These are phyloP conservation scores for Leistus spinibarbis DNA, from an alignment of 2,888 invertebrate species.

Conservation along the genomic window DNA sequence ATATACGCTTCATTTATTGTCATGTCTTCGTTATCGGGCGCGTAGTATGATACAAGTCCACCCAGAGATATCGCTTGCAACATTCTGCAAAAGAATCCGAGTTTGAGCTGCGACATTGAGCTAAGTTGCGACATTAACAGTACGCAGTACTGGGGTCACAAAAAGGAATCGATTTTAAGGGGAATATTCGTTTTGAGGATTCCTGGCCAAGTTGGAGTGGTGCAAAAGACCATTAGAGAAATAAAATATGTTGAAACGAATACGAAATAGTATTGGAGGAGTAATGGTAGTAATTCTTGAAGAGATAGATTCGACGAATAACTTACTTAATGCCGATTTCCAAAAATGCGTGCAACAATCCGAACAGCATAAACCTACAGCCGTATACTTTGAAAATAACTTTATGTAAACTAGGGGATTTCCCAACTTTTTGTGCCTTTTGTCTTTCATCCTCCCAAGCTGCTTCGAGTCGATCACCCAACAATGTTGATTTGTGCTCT, in stretches of 20 bases:
- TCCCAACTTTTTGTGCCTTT: slow-evolving; percentile 40
- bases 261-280: too few species aligned
- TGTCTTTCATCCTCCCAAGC: slow-evolving; percentile 47
- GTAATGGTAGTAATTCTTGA: neutral
- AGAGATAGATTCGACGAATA: neutral
- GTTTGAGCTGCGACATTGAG: neutral
- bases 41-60: slow-evolving; percentile 66
- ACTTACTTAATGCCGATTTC: slow-evolving; percentile 49
- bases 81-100: slow-evolving; percentile 14
- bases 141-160: neutral
- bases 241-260: too few species aligned
- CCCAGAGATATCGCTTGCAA: slow-evolving; percentile 59
- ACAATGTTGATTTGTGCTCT: slow-evolving; percentile 55
- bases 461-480: slow-evolving; percentile 56
- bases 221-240: too few species aligned
- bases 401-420: slow-evolving; percentile 45
- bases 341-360: slow-evolving; percentile 46
- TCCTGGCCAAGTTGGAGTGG: too few species aligned
- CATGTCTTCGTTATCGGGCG: slow-evolving; percentile 55
- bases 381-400: slow-evolving; percentile 48
- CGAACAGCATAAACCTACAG: slow-evolving; percentile 47
- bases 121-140: neutral
- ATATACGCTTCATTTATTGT: slow-evolving; percentile 68
- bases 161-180: too few species aligned
- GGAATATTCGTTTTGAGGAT: too few species aligned